phyloP scores from a whole-genome alignment of 2,797 vertebrate species.

The Acridotheres tristis region DNA sequence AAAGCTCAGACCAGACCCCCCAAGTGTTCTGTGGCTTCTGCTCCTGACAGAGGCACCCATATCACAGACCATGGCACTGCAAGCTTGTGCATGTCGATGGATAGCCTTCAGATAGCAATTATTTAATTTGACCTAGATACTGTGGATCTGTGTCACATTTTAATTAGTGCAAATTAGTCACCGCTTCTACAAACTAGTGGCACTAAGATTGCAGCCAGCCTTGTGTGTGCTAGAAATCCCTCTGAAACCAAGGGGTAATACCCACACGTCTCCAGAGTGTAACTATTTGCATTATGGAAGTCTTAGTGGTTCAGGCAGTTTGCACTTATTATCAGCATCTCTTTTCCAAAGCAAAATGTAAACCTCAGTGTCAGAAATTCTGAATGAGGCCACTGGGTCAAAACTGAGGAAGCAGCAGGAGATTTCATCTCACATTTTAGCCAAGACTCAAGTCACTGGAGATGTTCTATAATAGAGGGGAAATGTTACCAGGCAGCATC shows the following conservation, averaged over 20 bases:
- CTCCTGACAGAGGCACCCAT: background rate
- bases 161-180: slow-evolving; percentile 5
- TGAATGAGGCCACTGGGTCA: background rate
- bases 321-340: background rate
- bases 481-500: background rate
- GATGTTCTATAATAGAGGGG: accelerated
- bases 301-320: background rate
- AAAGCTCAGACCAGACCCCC: background rate
- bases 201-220: background rate
- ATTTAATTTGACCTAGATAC: slow-evolving; percentile 4
- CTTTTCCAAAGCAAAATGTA: background rate
- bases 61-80: background rate
- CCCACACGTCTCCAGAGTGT: background rate
- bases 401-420: background rate
- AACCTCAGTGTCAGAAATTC: background rate
- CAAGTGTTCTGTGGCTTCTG: background rate
- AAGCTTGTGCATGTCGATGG: background rate
- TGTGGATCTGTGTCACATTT: background rate
- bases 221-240: background rate
- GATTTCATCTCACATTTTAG: background rate
- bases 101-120: background rate
- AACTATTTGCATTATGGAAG: background rate
- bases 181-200: background rate
- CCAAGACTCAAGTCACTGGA: background rate
- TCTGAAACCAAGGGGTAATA: background rate